These are phyloP conservation scores for Bombyx mandarina DNA, from an alignment of 1,140 invertebrate species.

Conservation along the genomic window DNA sequence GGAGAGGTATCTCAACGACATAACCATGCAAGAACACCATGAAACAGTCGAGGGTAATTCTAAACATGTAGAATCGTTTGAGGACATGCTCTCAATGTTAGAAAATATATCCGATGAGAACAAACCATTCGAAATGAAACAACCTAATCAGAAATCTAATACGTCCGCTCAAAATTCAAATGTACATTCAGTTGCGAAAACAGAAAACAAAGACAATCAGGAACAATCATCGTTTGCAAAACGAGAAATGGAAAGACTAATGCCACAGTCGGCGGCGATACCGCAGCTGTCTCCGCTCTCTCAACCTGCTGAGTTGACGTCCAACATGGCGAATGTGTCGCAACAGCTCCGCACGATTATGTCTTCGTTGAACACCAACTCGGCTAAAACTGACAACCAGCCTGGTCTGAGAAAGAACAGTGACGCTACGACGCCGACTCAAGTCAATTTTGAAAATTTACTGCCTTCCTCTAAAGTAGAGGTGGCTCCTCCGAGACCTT, in stretches of 20 bases:
- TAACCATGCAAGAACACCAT: slow-evolving; percentile 71
- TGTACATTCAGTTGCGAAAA: slow-evolving; percentile 32
- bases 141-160: slow-evolving; percentile 25
- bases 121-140: slow-evolving; percentile 51
- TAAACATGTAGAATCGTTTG: slow-evolving; percentile 74
- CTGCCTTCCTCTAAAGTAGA: slow-evolving; percentile 68
- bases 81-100: slow-evolving; percentile 78
- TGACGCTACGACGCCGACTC: slow-evolving; percentile 59
- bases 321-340: slow-evolving; percentile 79
- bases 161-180: slow-evolving; percentile 26
- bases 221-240: slow-evolving; percentile 38
- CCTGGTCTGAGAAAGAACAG: slow-evolving; percentile 53
- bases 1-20: slow-evolving; percentile 74
- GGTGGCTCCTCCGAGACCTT: slow-evolving; percentile 47
- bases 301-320: slow-evolving; percentile 78
- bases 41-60: slow-evolving; percentile 62
- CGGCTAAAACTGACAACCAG: slow-evolving; percentile 56
- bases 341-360: slow-evolving; percentile 77
- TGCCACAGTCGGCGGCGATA: slow-evolving; percentile 65
- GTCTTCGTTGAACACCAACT: slow-evolving; percentile 71
- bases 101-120: slow-evolving; percentile 74
- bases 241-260: slow-evolving; percentile 44
- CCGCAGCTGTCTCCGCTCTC: slow-evolving; percentile 79
- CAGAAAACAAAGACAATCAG: slow-evolving; percentile 43
- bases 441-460: slow-evolving; percentile 69